These are phyloP conservation scores for Aeoliscus strigatus DNA, from an alignment of 2,797 vertebrate species.

Conservation along the genomic window DNA sequence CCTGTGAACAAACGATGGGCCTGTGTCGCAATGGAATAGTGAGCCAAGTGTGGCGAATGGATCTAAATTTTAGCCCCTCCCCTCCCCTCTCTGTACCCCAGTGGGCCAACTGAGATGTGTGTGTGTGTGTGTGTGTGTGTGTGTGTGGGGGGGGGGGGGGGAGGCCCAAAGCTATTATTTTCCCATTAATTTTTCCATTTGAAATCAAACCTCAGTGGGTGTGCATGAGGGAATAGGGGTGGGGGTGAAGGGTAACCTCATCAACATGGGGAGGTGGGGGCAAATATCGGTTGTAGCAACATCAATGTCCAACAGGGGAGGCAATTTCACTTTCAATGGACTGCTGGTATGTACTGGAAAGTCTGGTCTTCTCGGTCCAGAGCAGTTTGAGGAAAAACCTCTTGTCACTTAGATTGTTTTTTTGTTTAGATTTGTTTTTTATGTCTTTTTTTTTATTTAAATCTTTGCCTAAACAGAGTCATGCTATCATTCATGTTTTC, in stretches of 20 bases:
- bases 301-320: constrained; percentile 72
- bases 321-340: too few species aligned
- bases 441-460: too few species aligned
- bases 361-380: too few species aligned
- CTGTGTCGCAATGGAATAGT: constrained; percentile 56
- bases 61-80: constrained; percentile 55
- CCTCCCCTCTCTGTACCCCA: constrained; percentile 39
- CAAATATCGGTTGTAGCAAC: constrained; percentile 58
- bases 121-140: constrained; percentile 50
- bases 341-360: too few species aligned
- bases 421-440: too few species aligned
- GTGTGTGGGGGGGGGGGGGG: too few species aligned
- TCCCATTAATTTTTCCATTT: constrained; percentile 86
- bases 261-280: constrained; percentile 11
- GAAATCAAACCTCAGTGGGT: constrained; percentile 77
- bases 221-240: constrained; percentile 54
- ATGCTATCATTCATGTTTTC: too few species aligned
- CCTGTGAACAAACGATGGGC: constrained; percentile 33
- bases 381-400: too few species aligned
- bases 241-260: constrained; percentile 55
- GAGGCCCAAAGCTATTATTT: constrained; percentile 76
- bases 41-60: constrained; percentile 49
- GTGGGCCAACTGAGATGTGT: constrained; percentile 62
- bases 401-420: too few species aligned
- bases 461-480: too few species aligned